Evolutionary conservation across 2,797 vertebrate genomes (phyloP), one percentile per base, ranked within the genome.

Genomic region (Gobionotothen gibberifrons): DNA sequence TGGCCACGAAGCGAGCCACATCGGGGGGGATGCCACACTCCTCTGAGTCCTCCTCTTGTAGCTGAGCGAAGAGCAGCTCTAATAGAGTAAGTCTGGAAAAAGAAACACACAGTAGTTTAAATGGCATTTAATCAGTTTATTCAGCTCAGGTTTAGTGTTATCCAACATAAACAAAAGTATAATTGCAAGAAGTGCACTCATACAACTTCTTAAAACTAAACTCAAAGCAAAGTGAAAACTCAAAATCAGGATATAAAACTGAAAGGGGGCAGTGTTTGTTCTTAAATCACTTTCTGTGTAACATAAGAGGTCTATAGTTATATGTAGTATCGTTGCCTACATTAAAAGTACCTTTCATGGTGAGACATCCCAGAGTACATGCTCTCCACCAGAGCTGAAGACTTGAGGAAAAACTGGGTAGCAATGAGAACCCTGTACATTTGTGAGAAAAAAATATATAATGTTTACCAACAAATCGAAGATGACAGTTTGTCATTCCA

Each of bases 381-480:
- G 87, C 82, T 94, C 89, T 95, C 90, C 70, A 97, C 93, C 89
- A 99, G 87, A 63, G 94, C 91, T 14, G 96, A 93, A 70, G 94
- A 98, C 87, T 94, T 96, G 83, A 99, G 91, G 86, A 99, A 96
- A 91, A 96, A 95, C 63, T 96, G 96, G 51, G 96, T 96, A 67
- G 96, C 95, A 84, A 98, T 97, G 78, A 99, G 86, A 79, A 98
- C 94, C 85, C 98, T 99, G 90, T 58, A 84, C 76, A 74, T 55
- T 1, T 22, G 79, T 36, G 76, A 47, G 26, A 4, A 47, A 48
- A 32, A 51, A 66, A 61, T 48, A 44, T 14, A 26, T 26, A 26
- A 26, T 26, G 26, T 2, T 56, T 21, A 42, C 6, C 22, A 55
- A 55, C 11, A 32, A 26, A 2, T 5, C 13, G 17, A 0, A 26